Evolutionary conservation across 2,888 invertebrate genomes (phyloP), one percentile per base, ranked within the genome.

Genomic region (Myopa testacea): DNA sequence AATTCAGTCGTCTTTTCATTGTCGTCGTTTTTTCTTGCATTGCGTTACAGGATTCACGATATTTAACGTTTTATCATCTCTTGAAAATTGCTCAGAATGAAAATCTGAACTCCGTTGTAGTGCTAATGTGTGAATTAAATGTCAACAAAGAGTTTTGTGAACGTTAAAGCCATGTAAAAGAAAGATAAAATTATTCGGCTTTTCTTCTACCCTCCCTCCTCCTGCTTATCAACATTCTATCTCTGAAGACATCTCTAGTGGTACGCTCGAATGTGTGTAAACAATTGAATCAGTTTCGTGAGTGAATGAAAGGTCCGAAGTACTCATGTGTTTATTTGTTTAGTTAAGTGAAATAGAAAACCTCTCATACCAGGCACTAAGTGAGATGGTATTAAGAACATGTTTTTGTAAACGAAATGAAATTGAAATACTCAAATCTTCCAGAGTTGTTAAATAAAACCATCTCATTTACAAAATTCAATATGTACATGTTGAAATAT

Each of bases 1-100:
- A 80, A 78, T 78, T 80, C 78, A 77, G 77, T 78, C 78, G 80
- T 77, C 75, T 75, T 80, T 80, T 76, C 74, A 71, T 80, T 75
- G 75, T 78, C 65, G 77, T 80, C 80, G 80, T 79, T 80, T 80
- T 80, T 78, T 76, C 75, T 34, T 76, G 72, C 65, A 78, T 80
- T 78, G 79, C 75, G 77, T 78, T 78, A 75, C 78, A 76, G 62
- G 72, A 75, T 65, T 78, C 75, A 68, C 76, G 68, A 74, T 75
- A 74, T 65, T 55, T 16, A 63, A 73, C 34, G n/a, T 63, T 74
- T 78, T 75, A 40, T 50, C 55, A 63, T 58, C 68, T 40, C 52
- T 14, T 63, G 12, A 34, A 71, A 79, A 78, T 62, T 75, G 60
- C 62, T 34, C 55, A 71, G 55, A 79, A 77, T 78, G 75, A 69